Conservation (phyloP, 2,113 vertebrate genomes). For the Psittacula cyanocephala region DNA sequence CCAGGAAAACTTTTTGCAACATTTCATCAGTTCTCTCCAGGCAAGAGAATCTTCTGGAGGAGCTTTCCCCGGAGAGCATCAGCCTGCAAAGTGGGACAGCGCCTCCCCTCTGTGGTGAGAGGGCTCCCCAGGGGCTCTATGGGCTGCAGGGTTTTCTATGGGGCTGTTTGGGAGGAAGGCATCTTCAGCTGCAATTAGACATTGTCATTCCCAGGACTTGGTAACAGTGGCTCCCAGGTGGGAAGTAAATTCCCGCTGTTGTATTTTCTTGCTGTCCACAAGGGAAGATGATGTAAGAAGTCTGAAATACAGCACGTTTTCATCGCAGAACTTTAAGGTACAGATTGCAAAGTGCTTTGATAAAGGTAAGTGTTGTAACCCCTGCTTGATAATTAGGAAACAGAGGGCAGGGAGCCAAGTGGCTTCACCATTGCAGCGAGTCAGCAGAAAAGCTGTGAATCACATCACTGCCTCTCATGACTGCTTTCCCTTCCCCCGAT, state of each 20-base stretch:
- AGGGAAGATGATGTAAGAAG: not conserved
- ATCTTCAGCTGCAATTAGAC: not conserved
- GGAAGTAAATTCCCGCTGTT: not conserved
- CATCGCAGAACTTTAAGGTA: not conserved
- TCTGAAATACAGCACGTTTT: not conserved
- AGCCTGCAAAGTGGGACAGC: conserved; percentile 17
- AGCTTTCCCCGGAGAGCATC: not conserved
- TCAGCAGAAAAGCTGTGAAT: conserved; percentile 30
- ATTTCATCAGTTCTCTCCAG: conserved; percentile 18
- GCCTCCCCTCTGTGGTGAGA: not conserved
- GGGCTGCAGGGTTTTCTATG: not conserved
- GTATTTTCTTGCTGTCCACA: not conserved
- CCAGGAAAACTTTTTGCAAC: not conserved
- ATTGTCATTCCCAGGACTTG: not conserved
- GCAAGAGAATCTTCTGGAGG: not conserved
- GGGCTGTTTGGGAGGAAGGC: not conserved
- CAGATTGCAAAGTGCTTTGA: not conserved
- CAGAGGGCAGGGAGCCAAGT: not conserved
- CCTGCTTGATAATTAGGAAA: not conserved
- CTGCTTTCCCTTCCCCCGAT: not conserved
- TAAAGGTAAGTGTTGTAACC: not conserved
- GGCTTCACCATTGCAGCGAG: not conserved
- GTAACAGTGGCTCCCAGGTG: not conserved
- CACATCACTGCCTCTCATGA: not conserved
- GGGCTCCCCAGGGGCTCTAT: not conserved